These are phyloP conservation scores for Apocheima hispidaria DNA, from an alignment of 2,888 invertebrate genomes.

Conservation along the genomic window DNA sequence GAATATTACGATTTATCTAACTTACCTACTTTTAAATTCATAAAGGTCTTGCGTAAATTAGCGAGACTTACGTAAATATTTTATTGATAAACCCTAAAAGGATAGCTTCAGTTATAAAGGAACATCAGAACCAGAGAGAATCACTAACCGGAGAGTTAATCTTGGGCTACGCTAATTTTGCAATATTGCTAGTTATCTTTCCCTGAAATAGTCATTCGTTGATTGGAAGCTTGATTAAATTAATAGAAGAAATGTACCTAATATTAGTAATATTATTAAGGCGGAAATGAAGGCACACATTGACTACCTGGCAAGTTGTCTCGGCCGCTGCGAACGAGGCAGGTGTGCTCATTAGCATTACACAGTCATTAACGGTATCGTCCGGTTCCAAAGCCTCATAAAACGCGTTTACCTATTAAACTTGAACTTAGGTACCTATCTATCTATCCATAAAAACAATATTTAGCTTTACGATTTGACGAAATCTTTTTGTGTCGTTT, in stretches of 20 bases:
- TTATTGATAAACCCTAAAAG: conserved; percentile 21
- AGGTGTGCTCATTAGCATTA: conserved; percentile 78
- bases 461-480: conserved; percentile 40
- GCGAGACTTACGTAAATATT: conserved; percentile 31
- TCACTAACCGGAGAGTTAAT: conserved; percentile 8
- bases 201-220: not conserved
- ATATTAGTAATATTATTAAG: conserved; percentile 38
- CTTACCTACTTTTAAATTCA: conserved; percentile 34
- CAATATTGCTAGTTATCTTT: not conserved
- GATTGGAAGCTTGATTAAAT: conserved; percentile 10
- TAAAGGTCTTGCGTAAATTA: conserved; percentile 34
- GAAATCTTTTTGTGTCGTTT: conserved; percentile 44
- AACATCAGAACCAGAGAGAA: conserved; percentile 8
- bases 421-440: conserved; percentile 48
- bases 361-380: conserved; percentile 76
- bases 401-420: conserved; percentile 61
- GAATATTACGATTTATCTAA: conserved; percentile 20
- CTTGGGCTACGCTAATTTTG: not conserved
- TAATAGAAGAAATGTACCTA: conserved; percentile 13
- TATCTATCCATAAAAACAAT: conserved; percentile 42
- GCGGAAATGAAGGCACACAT: conserved; percentile 45
- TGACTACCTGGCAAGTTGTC: conserved; percentile 37
- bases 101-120: conserved; percentile 5
- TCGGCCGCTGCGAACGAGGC: conserved; percentile 44
- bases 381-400: conserved; percentile 55